phyloP scores from a whole-genome alignment of 2,888 invertebrate genomes.

The Machimus rusticus region DNA sequence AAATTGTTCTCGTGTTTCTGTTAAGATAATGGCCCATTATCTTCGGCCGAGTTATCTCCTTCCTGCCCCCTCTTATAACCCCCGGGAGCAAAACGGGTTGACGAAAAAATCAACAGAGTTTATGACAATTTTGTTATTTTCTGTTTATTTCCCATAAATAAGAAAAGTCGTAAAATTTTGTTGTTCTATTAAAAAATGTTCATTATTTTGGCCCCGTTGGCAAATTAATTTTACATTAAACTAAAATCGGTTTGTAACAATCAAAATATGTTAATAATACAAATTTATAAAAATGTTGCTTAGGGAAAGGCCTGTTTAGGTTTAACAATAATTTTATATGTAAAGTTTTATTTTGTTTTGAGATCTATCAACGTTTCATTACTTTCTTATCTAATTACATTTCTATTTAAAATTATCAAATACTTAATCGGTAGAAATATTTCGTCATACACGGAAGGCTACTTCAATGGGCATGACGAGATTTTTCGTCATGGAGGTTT shows the following conservation, averaged over 20 bases:
- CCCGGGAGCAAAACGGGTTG: neutral
- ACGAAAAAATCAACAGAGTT: neutral
- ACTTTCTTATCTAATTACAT: too few relatives aligned
- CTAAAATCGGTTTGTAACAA: neutral
- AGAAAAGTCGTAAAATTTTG: neutral
- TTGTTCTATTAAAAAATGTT: neutral
- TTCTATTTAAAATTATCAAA: too few relatives aligned
- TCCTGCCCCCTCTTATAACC: neutral
- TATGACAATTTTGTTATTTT: neutral
- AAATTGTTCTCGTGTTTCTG: neutral
- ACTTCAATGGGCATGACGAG: too few relatives aligned
- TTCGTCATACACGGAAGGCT: too few relatives aligned
- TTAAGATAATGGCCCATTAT: neutral
- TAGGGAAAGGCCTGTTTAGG: too few relatives aligned
- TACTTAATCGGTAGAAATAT: too few relatives aligned
- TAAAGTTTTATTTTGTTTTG: too few relatives aligned
- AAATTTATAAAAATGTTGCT: too few relatives aligned
- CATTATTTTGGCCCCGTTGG: neutral
- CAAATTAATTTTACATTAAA: neutral
- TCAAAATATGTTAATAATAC: neutral
- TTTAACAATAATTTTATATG: too few relatives aligned
- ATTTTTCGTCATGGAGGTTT: too few relatives aligned
- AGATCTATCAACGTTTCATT: too few relatives aligned
- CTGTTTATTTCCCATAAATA: neutral
- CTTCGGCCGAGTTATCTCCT: neutral